Evolutionary conservation across 2,888 invertebrate species (phyloP).

Genomic region (Periphyllus acericola): DNA sequence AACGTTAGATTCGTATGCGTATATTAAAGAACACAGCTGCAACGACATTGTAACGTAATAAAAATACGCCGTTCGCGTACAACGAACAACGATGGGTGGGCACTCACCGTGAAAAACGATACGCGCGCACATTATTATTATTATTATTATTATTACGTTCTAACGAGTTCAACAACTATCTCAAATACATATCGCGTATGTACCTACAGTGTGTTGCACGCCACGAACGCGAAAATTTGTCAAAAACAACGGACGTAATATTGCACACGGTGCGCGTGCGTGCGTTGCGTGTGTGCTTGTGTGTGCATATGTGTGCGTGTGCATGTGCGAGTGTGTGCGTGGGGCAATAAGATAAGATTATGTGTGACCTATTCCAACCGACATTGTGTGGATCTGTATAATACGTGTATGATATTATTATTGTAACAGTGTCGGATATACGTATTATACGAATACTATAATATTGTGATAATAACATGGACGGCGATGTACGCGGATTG

Average conservation of each 20-base stretch:
- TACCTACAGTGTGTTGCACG: too few relatives aligned
- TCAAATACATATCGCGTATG: neutral
- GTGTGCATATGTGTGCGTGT: neutral
- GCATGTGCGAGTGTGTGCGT: neutral
- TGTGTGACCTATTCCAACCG: constrained; percentile 47
- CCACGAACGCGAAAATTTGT: neutral
- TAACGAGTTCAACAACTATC: neutral
- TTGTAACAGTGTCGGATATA: neutral
- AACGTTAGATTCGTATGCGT: neutral
- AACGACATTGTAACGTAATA: neutral
- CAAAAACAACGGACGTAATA: neutral
- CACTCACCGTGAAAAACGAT: constrained; percentile 27
- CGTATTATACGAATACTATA: neutral
- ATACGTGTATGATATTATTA: neutral
- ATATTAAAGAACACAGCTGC: neutral
- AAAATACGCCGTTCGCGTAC: neutral
- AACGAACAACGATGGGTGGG: neutral
- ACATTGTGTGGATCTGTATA: neutral
- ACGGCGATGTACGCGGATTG: neutral
- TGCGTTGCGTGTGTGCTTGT: neutral
- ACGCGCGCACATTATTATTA: neutral
- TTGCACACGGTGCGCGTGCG: neutral
- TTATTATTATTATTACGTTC: too few relatives aligned
- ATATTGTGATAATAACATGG: neutral
- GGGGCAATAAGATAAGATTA: neutral